Evolutionary conservation across 2,888 invertebrate species (phyloP).

Genomic region (Meloe dianella): DNA sequence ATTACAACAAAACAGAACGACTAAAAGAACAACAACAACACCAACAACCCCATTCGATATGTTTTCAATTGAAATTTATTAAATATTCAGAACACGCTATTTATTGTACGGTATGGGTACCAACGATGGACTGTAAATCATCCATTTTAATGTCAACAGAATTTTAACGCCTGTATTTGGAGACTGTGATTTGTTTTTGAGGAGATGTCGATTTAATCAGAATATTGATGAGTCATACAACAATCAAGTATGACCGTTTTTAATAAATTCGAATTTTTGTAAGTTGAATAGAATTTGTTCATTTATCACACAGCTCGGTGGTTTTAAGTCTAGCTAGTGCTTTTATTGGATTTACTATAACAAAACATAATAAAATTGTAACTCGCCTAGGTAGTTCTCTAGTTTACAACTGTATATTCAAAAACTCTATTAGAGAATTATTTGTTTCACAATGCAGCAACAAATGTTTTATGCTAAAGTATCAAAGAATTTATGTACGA

Average conservation of each 20-base stretch:
- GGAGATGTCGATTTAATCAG: too few relatives aligned
- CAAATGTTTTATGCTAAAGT: too few relatives aligned
- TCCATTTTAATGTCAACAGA: slow-evolving; percentile 21
- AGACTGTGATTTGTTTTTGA: too few relatives aligned
- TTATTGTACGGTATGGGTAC: slow-evolving; percentile 8
- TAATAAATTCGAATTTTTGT: too few relatives aligned
- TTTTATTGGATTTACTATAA: too few relatives aligned
- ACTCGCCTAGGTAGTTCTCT: too few relatives aligned
- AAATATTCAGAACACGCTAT: slow-evolving; percentile 20
- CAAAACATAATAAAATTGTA: not conserved
- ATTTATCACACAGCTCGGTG: too few relatives aligned
- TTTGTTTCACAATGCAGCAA: not conserved
- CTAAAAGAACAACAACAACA: not conserved
- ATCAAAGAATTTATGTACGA: too few relatives aligned
- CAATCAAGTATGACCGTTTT: too few relatives aligned
- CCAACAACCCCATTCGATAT: not conserved
- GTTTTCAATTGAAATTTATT: slow-evolving; percentile 7
- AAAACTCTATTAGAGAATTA: not conserved
- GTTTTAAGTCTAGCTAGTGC: too few relatives aligned
- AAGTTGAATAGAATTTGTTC: too few relatives aligned
- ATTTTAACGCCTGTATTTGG: not conserved
- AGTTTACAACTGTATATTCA: not conserved
- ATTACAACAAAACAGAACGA: slow-evolving; percentile 32
- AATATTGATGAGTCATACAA: too few relatives aligned
- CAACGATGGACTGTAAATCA: slow-evolving; percentile 20